A percentile compares a stretch with the other conserved stretches of the same genome.
Conservation (phyloP, 2,888 invertebrate species). For the Nomada fucata region DNA sequence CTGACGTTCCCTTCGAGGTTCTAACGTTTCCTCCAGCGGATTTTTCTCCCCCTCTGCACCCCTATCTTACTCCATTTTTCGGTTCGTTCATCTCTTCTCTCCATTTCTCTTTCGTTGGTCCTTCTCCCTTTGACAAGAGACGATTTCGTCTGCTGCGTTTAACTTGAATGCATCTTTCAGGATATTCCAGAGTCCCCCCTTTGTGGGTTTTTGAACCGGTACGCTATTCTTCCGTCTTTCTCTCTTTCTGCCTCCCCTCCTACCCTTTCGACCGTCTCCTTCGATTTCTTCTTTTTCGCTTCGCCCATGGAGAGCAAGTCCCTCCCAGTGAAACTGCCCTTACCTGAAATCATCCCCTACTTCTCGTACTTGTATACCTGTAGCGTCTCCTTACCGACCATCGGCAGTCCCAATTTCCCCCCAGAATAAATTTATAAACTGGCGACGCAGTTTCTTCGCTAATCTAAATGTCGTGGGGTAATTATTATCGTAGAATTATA, state of each 20-base stretch:
- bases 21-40: slow-evolving; percentile 39
- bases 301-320: slow-evolving; percentile 55
- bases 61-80: slow-evolving; percentile 25
- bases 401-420: slow-evolving; percentile 35
- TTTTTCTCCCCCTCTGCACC: slow-evolving; percentile 19
- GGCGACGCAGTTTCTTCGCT: background rate
- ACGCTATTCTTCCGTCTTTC: slow-evolving; percentile 75
- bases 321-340: slow-evolving; percentile 79
- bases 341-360: slow-evolving; percentile 83
- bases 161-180: slow-evolving; percentile 83
- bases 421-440: slow-evolving; percentile 44
- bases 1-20: slow-evolving; percentile 39
- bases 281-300: slow-evolving; percentile 58
- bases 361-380: slow-evolving; percentile 70
- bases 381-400: slow-evolving; percentile 46
- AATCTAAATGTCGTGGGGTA: background rate
- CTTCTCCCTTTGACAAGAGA: slow-evolving; percentile 54
- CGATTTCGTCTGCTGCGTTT: slow-evolving; percentile 80
- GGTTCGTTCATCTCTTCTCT: slow-evolving; percentile 37
- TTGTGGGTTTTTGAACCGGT: slow-evolving; percentile 83
- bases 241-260: slow-evolving; percentile 27
- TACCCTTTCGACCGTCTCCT: slow-evolving; percentile 29
- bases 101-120: slow-evolving; percentile 34
- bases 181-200: slow-evolving; percentile 80
- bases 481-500: background rate